These are phyloP conservation scores for Macaria notata DNA, from an alignment of 2,888 invertebrate genomes.

Conservation along the genomic window DNA sequence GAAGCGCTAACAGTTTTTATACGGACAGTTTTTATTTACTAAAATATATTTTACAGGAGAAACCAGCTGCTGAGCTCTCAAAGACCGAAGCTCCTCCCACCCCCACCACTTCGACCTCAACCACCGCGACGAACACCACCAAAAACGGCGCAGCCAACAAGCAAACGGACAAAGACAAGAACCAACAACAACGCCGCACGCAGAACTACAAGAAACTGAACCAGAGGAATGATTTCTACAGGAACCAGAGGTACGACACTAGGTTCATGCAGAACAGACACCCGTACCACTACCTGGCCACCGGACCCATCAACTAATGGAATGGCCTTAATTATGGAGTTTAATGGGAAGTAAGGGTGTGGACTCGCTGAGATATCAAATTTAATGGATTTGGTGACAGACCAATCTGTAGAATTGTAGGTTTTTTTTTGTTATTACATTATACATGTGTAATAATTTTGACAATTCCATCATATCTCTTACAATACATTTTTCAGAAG, in stretches of 20 bases:
- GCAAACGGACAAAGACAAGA: slow-evolving; percentile 58
- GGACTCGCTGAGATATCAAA: not conserved
- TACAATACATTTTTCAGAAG: no score
- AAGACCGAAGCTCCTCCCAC: slow-evolving; percentile 37
- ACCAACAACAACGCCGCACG: slow-evolving; percentile 55
- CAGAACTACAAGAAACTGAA: slow-evolving; percentile 69
- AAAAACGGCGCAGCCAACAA: slow-evolving; percentile 38
- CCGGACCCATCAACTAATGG: slow-evolving; percentile 73
- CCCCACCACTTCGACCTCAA: slow-evolving; percentile 1
- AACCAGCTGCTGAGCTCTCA: slow-evolving; percentile 46
- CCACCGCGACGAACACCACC: slow-evolving; percentile 32
- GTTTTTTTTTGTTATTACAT: no score
- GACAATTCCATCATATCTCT: no score
- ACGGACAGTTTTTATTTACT: no score
- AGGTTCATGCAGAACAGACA: slow-evolving; percentile 68
- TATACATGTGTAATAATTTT: no score
- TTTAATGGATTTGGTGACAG: not conserved
- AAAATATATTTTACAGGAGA: slow-evolving; percentile 47
- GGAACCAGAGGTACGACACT: slow-evolving; percentile 70
- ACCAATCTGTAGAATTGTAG: not conserved
- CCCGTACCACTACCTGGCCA: slow-evolving; percentile 72
- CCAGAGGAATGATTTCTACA: slow-evolving; percentile 65
- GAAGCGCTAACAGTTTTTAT: no score
- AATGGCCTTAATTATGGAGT: slow-evolving; percentile 19
- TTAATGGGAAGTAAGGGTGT: not conserved